A percentile compares a stretch with the other conserved stretches of the same genome.
These are phyloP conservation scores for Dryococelus australis DNA, from an alignment of 2,888 invertebrate species.

Conservation along the genomic window DNA sequence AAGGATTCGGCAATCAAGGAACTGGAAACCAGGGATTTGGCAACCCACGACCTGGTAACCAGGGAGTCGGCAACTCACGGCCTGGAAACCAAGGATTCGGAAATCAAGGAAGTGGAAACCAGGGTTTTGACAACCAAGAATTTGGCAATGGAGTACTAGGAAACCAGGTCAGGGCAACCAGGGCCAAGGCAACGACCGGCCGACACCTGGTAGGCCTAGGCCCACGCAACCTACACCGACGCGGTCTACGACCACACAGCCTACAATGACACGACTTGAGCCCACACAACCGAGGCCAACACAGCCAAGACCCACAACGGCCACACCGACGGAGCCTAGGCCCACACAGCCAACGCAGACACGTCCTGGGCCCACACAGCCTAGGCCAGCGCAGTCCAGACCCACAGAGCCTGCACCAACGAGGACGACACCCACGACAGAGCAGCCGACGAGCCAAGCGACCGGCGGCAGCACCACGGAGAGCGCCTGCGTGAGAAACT, in stretches of 20 bases:
- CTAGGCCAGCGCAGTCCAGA: not conserved
- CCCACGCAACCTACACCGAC: not conserved
- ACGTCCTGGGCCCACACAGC: not conserved
- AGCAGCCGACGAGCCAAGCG: not conserved
- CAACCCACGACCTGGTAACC: no score
- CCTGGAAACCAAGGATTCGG: not conserved
- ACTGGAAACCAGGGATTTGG: no score
- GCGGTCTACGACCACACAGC: not conserved
- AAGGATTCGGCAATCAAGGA: no score
- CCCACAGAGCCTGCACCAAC: not conserved
- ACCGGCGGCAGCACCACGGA: conserved; percentile 32
- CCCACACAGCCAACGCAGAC: not conserved
- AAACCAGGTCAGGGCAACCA: not conserved
- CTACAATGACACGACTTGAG: not conserved
- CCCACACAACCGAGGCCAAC: not conserved
- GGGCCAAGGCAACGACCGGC: no score
- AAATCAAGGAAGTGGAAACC: not conserved
- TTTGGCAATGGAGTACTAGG: not conserved
- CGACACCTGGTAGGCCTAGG: not conserved
- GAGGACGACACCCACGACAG: not conserved
- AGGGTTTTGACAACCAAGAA: not conserved
- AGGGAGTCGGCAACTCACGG: no score
- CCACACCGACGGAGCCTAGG: not conserved
- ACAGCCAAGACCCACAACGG: not conserved
- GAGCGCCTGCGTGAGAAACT: conserved; percentile 32